A percentile compares a stretch with the other conserved stretches of the same genome.
These are phyloP conservation scores for Macrotus californicus DNA, from an alignment of 2,113 vertebrate genomes.

Conservation along the genomic window DNA sequence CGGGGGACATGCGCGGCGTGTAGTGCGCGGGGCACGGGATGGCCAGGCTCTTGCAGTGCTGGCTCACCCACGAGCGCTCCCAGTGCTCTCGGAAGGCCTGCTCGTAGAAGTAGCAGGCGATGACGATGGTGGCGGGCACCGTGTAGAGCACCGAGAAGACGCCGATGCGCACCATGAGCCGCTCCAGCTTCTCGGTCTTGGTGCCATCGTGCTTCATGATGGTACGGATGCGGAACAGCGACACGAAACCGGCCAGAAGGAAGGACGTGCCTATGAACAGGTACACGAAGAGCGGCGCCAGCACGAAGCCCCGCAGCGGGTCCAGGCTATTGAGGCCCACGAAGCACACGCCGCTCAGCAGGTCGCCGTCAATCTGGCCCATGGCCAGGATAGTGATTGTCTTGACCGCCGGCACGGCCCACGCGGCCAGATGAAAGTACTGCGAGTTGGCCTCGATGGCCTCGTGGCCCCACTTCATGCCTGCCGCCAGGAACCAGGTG, in stretches of 20 bases:
- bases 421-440: constrained; percentile 97
- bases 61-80: constrained; percentile 95
- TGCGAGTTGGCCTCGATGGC: constrained; percentile 98
- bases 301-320: constrained; percentile 92
- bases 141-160: constrained; percentile 99
- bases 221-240: constrained; percentile 96
- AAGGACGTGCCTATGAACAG: constrained; percentile 98
- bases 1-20: constrained; percentile 91
- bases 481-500: constrained; percentile 97
- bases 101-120: constrained; percentile 98
- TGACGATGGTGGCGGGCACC: constrained; percentile 95
- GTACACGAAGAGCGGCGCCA: constrained; percentile 97
- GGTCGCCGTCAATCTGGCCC: constrained; percentile 95
- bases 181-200: constrained; percentile 97
- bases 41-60: constrained; percentile 93
- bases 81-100: constrained; percentile 96
- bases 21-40: constrained; percentile 92
- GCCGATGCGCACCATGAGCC: constrained; percentile 96
- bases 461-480: constrained; percentile 99
- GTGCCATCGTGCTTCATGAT: constrained; percentile 99
- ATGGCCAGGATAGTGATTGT: constrained; percentile 98
- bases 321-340: constrained; percentile 94
- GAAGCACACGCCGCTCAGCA: constrained; percentile 95
- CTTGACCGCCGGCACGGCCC: constrained; percentile 96
- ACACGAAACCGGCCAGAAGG: constrained; percentile 95